Conservation (phyloP, 1,140 invertebrate species). For the Heliothis virescens region DNA sequence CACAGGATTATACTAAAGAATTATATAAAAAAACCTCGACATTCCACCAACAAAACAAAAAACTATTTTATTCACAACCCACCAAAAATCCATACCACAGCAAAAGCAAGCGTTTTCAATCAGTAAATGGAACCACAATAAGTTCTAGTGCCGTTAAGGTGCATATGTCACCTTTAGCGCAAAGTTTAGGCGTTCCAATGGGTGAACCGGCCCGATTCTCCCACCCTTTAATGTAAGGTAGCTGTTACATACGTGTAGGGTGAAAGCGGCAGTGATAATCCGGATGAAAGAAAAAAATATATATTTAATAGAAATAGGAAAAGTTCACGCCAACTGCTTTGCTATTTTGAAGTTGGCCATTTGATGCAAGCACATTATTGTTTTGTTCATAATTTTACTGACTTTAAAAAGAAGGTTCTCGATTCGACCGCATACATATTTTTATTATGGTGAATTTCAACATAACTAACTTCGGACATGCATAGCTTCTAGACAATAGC, state of each 20-base stretch:
- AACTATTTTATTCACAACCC: not conserved
- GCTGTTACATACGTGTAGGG: not conserved
- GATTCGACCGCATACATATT: no score
- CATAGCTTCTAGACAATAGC: no score
- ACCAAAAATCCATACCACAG: constrained; percentile 21
- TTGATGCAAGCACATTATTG: no score
- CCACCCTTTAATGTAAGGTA: not conserved
- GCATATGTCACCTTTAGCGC: constrained; percentile 61
- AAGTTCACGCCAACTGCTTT: no score
- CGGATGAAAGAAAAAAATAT: not conserved
- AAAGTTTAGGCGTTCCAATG: constrained; percentile 54
- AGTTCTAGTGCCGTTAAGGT: constrained; percentile 57
- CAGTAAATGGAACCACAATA: constrained; percentile 52
- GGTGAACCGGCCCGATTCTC: constrained; percentile 1
- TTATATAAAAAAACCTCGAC: no score
- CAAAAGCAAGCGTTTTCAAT: constrained; percentile 25
- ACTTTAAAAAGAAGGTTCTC: no score
- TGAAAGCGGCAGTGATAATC: not conserved
- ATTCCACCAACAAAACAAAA: not conserved
- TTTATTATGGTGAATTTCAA: no score
- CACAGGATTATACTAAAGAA: no score
- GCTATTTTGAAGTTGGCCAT: no score
- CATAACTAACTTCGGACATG: no score
- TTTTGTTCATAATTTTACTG: no score
- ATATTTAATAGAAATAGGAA: not conserved